Percentiles rank a stretch among this genome's conserved stretches.
phyloP scores from a whole-genome alignment of 2,113 vertebrate species.

The Vireo altiloquus region DNA sequence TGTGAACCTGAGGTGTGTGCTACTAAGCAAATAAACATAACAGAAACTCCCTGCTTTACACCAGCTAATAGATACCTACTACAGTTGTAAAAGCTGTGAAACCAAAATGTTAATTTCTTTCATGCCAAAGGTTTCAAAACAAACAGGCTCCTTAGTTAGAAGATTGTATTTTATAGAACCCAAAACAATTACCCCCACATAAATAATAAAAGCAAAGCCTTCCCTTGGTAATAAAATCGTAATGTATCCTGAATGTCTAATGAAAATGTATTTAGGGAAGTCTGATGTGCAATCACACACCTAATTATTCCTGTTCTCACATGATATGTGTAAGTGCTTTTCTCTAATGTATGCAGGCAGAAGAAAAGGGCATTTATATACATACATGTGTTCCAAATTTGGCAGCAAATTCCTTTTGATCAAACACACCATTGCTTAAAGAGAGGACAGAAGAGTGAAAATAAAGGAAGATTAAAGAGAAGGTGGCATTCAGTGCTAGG shows the following conservation, averaged over 20 bases:
- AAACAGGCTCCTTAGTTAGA: neutral
- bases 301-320: slow-evolving; percentile 17
- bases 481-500: neutral
- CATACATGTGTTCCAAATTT: neutral
- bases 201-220: slow-evolving; percentile 27
- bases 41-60: neutral
- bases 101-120: slow-evolving; percentile 30
- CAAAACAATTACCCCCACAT: neutral
- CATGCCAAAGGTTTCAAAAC: neutral
- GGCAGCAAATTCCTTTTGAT: neutral
- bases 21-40: neutral
- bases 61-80: neutral
- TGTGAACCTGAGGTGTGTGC: neutral
- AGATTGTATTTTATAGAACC: neutral
- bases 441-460: neutral
- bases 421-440: neutral
- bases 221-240: slow-evolving; percentile 5
- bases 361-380: neutral
- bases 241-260: slow-evolving; percentile 14
- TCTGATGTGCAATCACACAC: slow-evolving; percentile 22
- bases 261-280: slow-evolving; percentile 1
- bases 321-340: neutral
- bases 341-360: neutral
- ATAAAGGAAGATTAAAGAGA: neutral
- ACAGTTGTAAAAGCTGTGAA: neutral